phyloP scores from a whole-genome alignment of 2,113 vertebrate species.

The Manacus vitellinus region DNA sequence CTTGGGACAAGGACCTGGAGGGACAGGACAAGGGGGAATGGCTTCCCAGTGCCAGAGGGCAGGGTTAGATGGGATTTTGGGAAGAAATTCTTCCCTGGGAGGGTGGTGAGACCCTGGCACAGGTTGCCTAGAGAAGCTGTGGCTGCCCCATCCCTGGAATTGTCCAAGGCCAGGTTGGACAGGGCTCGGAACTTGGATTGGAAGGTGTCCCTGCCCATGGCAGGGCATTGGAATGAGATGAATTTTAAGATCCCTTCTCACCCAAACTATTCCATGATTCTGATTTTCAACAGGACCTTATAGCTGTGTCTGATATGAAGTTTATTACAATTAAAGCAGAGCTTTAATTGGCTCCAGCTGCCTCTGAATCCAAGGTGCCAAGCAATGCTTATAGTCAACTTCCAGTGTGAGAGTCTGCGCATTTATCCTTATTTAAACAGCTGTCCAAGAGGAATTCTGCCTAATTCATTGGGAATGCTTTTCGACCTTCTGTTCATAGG shows the following conservation, averaged over 20 bases:
- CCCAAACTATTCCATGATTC: not conserved
- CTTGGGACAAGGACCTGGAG: not conserved
- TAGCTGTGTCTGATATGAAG: not conserved
- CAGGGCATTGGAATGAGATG: not conserved
- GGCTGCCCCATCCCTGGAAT: not conserved
- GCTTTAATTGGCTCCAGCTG: not conserved
- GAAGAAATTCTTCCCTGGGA: not conserved
- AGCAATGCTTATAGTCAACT: not conserved
- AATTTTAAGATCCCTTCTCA: not conserved
- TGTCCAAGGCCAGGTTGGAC: fast-evolving
- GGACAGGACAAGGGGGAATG: not conserved
- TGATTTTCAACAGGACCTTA: not conserved
- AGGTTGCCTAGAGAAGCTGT: not conserved
- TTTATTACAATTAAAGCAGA: not conserved
- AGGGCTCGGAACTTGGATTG: not conserved
- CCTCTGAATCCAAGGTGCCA: not conserved
- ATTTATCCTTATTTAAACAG: not conserved
- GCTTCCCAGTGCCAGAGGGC: not conserved
- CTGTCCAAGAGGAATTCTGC: not conserved
- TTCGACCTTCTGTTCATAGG: not conserved
- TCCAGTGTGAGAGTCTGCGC: not conserved
- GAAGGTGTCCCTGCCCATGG: not conserved
- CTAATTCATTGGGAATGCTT: not conserved
- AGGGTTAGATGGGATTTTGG: not conserved
- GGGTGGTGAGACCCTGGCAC: not conserved